Evolutionary conservation across 2,797 vertebrate species (phyloP), one percentile per base, ranked within the genome.

Genomic region (Poeciliopsis paucimaculata): DNA sequence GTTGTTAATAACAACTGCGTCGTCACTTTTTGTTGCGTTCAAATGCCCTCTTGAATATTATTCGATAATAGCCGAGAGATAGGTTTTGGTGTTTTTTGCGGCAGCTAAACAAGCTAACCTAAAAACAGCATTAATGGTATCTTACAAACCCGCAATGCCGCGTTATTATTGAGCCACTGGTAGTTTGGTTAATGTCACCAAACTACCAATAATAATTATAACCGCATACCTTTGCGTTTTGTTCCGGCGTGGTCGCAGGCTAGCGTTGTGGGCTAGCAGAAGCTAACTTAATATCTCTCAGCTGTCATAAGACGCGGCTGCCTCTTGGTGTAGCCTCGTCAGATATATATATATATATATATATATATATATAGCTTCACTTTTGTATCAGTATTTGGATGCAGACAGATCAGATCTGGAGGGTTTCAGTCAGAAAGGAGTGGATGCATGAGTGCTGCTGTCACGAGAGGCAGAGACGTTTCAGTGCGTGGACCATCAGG

Each of bases 111-210:
- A 45, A 36, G 89, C 89, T 93, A 92, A 76, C 80, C 20, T 34
- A 31, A 55, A 75, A 76, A 55, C 26, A n/a, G 87, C 90, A 86
- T 88, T 89, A 90, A 88, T 79, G 78, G 77, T 55, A 66, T 49
- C 77, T 43, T 34, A 36, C 10, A 18, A 64, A 23, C 47, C 2
- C 13, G 26, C 15, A 46, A 28, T n/a, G 6, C 15, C 13, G n/a
- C 15, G 13, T 16, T 70, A 5, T 70, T 26, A 26, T 47, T 28
- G 28, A n/a, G 5, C 9, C 6, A 4, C 16, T 18, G 4, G 1
- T 73, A 41, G 49, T 51, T 47, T n/a, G 8, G 7, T 2, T 70
- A 3, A 8, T 41, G 4, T 26, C 31, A 45, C 16, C 23, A 51
- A 53, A 73, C 16, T 0, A 5, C 16, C 1, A 1, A 0, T 8